Evolutionary conservation across 2,888 invertebrate genomes (phyloP).

Genomic region (Hoplodrina blanda): DNA sequence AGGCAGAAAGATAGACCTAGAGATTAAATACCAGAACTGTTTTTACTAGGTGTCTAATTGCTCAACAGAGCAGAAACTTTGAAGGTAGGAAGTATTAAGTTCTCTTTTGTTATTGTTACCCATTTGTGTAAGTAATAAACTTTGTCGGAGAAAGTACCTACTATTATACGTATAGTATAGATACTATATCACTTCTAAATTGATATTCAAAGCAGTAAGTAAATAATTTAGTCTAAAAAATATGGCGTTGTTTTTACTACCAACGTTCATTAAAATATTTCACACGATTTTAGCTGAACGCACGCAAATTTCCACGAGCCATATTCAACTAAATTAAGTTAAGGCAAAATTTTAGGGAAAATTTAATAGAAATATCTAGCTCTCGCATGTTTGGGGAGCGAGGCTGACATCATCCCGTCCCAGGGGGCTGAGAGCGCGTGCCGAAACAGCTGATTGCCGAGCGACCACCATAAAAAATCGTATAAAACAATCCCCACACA

Average conservation of each 20-base stretch:
- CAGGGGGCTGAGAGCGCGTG: conserved; percentile 84
- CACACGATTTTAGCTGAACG: conserved; percentile 21
- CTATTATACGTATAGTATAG: background rate
- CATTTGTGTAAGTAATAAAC: background rate
- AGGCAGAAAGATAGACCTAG: background rate
- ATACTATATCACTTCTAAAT: background rate
- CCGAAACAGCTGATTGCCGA: conserved; percentile 89
- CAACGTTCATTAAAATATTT: conserved; percentile 7
- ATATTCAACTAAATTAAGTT: conserved; percentile 59
- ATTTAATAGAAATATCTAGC: conserved; percentile 81
- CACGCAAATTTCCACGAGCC: conserved; percentile 29
- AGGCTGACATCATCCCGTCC: conserved; percentile 83
- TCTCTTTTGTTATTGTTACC: background rate
- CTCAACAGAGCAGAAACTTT: background rate
- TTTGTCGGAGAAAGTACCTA: conserved; percentile 12
- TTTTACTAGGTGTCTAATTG: background rate
- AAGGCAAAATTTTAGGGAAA: conserved; percentile 71
- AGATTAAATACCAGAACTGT: background rate
- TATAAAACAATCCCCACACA: conserved; percentile 67
- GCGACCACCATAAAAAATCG: conserved; percentile 86
- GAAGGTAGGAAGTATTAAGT: background rate
- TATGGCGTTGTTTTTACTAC: background rate
- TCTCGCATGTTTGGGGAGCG: conserved; percentile 70
- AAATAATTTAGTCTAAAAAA: background rate
- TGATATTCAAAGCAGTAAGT: background rate